Base-by-base conservation (phyloP, 1,140 invertebrate species). In the Lamellibrachia luymesi region DNA sequence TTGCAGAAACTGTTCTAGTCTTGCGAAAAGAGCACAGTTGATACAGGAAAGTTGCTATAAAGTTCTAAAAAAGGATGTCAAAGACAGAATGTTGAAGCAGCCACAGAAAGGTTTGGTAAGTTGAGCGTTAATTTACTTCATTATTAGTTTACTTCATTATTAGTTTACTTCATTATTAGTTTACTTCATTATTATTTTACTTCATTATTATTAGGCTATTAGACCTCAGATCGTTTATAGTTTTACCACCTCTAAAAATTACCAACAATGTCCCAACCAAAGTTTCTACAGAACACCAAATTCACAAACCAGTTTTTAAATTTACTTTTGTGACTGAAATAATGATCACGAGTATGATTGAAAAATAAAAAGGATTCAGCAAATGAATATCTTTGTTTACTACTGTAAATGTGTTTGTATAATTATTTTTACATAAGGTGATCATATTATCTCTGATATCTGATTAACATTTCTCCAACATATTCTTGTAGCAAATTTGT, bases 51-150 rank as follows among this genome's bases (percentile, higher is more conserved):
- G 94, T 93, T 94, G 93, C n/a, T 95, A 94, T 92, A 80, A 52
- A 90, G 93, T 50, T 22, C 93, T 96, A 13, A 94, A 92, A 64
- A 56, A 93, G 22, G 94, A 94, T 91, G 92, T 94, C 64, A 95
- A 95, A 92, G 94, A 95, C 91, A 94, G 94, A 92, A 96, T 96
- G 94, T 94, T 95, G 1, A 94, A 92, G 50, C 93, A 95, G 27
- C 95, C 95, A 92, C 91, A 91, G 2, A 94, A 94, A 91, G 95
- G 95, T 51, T 94, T 95, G 94, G 95, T 96, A 94, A 94, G 94
- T 94, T 91, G 50, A 80, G 64, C 17, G 13, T 22, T 80, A 8
- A 2, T 80, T 80, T 80, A 80, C 64, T 80, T 80, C 64, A 17
- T 38, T 38, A 38, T 38, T 38, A 38, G 38, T 38, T 38, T 38